Evolutionary conservation across 2,797 vertebrate genomes (phyloP).

Genomic region (Pagetopsis macropterus): DNA sequence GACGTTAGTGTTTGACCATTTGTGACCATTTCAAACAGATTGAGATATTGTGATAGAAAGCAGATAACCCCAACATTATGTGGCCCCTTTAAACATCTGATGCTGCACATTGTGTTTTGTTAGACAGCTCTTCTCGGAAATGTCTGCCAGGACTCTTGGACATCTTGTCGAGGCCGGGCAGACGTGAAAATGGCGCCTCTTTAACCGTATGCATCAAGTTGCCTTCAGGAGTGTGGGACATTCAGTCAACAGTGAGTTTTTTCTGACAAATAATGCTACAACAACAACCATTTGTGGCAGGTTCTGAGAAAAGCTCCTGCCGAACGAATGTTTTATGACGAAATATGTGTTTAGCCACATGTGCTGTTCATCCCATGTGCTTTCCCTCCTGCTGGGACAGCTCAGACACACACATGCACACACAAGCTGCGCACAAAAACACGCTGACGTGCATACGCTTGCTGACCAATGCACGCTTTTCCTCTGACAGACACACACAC

Average conservation of each 20-base stretch:
- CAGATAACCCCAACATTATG: background rate
- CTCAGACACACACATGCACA: slow-evolving; percentile 30
- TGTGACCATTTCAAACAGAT: background rate
- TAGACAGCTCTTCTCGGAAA: slow-evolving; percentile 14
- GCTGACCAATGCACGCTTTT: slow-evolving; percentile 47
- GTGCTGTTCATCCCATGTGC: slow-evolving; percentile 69
- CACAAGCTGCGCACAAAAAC: slow-evolving; percentile 29
- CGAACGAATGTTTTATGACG: slow-evolving; percentile 49
- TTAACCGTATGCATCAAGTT: slow-evolving; percentile 24
- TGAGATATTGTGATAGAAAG: background rate
- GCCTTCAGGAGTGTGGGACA: slow-evolving; percentile 9
- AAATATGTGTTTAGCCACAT: slow-evolving; percentile 66
- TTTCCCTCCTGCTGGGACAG: slow-evolving; percentile 65
- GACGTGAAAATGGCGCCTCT: slow-evolving; percentile 1
- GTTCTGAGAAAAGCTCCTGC: slow-evolving; percentile 68
- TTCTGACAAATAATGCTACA: slow-evolving; percentile 49
- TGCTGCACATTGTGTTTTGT: background rate
- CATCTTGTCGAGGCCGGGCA: background rate
- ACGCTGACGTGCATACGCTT: slow-evolving; percentile 38
- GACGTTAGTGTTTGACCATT: background rate
- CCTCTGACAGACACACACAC: slow-evolving; percentile 41
- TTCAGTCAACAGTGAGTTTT: slow-evolving; percentile 27
- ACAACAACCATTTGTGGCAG: slow-evolving; percentile 42
- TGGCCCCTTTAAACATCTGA: slow-evolving; percentile 5
- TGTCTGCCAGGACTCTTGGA: background rate